These are phyloP conservation scores for Hozukius guyotensis DNA, from an alignment of 2,797 vertebrate genomes.

Conservation along the genomic window DNA sequence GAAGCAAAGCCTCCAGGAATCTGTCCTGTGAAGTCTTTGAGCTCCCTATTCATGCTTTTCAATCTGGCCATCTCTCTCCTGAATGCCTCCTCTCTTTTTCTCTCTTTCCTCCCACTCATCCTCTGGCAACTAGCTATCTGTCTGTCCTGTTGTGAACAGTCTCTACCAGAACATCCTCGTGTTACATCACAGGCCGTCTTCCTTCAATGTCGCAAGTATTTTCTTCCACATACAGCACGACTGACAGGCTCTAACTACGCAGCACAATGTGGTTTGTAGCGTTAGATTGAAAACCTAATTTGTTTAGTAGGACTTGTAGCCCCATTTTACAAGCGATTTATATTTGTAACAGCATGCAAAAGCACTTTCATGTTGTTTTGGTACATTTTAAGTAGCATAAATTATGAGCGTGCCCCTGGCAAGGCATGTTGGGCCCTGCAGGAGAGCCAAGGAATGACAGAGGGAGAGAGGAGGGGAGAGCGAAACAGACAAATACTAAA, in stretches of 20 bases:
- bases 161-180: constrained; percentile 16
- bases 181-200: constrained; percentile 21
- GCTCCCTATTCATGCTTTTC: constrained; percentile 37
- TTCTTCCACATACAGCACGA: constrained; percentile 11
- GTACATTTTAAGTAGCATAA: constrained; percentile 42
- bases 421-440: constrained; percentile 23
- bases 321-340: constrained; percentile 33
- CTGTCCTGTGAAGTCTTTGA: constrained; percentile 38
- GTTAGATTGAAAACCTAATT: constrained; percentile 20
- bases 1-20: constrained; percentile 40
- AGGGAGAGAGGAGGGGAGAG: background rate
- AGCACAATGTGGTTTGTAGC: background rate
- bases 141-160: constrained; percentile 23
- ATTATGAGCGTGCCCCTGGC: constrained; percentile 40
- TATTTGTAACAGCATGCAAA: constrained; percentile 30
- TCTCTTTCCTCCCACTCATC: constrained; percentile 41
- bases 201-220: constrained; percentile 4
- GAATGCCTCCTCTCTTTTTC: constrained; percentile 43
- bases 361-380: constrained; percentile 45
- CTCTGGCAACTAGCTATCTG: constrained; percentile 29
- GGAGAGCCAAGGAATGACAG: constrained; percentile 33
- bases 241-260: constrained; percentile 5
- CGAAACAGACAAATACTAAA: constrained; percentile 13
- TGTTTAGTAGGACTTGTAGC: constrained; percentile 19
- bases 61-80: constrained; percentile 13